These are phyloP conservation scores for Microcebus murinus DNA, from an alignment of 2,113 vertebrate genomes.

Conservation along the genomic window DNA sequence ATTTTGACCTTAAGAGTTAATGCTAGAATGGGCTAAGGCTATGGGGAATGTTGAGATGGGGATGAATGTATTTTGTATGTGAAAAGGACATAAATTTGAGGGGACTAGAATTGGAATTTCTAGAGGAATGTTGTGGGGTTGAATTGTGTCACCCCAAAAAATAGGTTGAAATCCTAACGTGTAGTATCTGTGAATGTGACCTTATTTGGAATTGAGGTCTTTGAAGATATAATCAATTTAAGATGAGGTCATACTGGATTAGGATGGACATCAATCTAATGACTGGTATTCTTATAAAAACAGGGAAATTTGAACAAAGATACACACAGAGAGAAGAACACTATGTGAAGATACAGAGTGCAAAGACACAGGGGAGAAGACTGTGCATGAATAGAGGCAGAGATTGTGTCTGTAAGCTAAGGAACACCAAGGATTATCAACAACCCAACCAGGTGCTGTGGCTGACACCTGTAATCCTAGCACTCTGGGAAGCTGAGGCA, in stretches of 20 bases:
- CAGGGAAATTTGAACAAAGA: not conserved
- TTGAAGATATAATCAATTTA: not conserved
- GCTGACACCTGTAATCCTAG: too few species aligned
- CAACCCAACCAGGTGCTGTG: too few species aligned
- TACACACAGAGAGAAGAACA: not conserved
- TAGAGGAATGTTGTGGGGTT: not conserved
- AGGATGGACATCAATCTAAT: not conserved
- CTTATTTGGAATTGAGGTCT: not conserved
- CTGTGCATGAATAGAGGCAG: not conserved
- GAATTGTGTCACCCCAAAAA: not conserved
- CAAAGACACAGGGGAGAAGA: not conserved
- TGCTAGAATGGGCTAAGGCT: not conserved
- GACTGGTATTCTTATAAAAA: not conserved
- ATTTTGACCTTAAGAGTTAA: not conserved
- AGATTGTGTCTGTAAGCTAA: not conserved
- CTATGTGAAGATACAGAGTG: not conserved
- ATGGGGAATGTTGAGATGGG: not conserved
- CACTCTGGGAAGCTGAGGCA: too few species aligned
- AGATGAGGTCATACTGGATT: not conserved
- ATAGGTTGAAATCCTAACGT: not conserved
- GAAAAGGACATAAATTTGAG: not conserved
- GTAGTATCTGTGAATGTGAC: not conserved
- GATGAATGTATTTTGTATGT: not conserved
- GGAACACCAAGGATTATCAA: not conserved
- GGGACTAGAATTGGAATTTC: not conserved